A percentile compares a stretch with the other conserved stretches of the same genome.
Evolutionary conservation across 2,888 invertebrate species (phyloP).

Genomic region (Microplitis manilae): DNA sequence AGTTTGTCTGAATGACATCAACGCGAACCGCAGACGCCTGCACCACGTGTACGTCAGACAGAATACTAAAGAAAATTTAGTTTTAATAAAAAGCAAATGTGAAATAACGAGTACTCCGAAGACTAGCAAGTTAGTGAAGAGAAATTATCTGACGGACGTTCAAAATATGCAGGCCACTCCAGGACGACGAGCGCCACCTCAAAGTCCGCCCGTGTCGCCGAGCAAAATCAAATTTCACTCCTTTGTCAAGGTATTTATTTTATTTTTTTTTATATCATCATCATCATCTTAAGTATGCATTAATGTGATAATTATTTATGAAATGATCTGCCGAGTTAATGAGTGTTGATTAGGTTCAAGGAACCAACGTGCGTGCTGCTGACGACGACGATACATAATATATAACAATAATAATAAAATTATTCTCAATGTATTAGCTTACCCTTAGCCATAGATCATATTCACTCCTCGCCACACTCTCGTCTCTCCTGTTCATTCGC

Average conservation of each 20-base stretch:
- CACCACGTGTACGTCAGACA: constrained; percentile 61
- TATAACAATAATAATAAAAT: constrained; percentile 13
- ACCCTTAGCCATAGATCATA: constrained; percentile 21
- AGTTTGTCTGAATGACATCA: constrained; percentile 60
- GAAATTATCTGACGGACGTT: constrained; percentile 63
- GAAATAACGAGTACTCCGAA: constrained; percentile 33
- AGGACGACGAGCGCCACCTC: constrained; percentile 55
- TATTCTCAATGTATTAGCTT: constrained; percentile 26
- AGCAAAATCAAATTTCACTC: constrained; percentile 70
- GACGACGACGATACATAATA: constrained; percentile 20
- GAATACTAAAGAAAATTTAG: constrained; percentile 66
- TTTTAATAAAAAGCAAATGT: constrained; percentile 58
- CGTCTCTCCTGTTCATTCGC: constrained; percentile 8
- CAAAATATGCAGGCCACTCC: constrained; percentile 62
- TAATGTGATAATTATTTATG: not conserved
- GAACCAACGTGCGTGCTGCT: constrained; percentile 25
- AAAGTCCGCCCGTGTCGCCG: constrained; percentile 71
- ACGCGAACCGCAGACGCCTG: constrained; percentile 63
- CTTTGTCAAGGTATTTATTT: constrained; percentile 67
- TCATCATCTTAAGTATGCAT: not conserved
- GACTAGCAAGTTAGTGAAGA: constrained; percentile 56
- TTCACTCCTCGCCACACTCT: not conserved
- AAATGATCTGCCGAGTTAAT: not conserved
- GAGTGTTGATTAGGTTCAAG: constrained; percentile 31
- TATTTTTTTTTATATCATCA: constrained; percentile 1